phyloP scores from a whole-genome alignment of 2,888 invertebrate genomes.

The Orgyia antiqua region DNA sequence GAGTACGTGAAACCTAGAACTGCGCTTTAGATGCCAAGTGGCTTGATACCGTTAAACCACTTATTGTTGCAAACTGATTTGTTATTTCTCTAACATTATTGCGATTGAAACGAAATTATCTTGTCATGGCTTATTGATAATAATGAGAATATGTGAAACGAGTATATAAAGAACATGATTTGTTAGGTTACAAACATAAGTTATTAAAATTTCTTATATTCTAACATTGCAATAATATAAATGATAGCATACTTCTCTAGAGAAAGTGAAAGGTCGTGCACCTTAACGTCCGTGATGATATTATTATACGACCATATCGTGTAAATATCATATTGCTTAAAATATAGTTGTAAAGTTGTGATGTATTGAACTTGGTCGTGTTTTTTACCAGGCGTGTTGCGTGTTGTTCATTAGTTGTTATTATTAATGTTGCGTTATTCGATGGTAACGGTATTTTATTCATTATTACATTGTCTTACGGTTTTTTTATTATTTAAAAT shows the following conservation, averaged over 20 bases:
- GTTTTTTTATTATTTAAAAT: too few relatives aligned
- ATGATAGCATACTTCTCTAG: slow-evolving; percentile 39
- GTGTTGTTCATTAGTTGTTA: slow-evolving; percentile 33
- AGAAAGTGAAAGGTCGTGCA: slow-evolving; percentile 65
- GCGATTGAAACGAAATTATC: too few relatives aligned
- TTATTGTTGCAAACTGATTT: too few relatives aligned
- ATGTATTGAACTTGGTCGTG: slow-evolving; percentile 24
- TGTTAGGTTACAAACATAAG: too few relatives aligned
- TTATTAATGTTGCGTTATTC: slow-evolving; percentile 27
- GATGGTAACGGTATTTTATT: slow-evolving; percentile 32
- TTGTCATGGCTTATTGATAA: too few relatives aligned
- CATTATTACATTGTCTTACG: slow-evolving; percentile 24
- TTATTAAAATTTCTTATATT: too few relatives aligned
- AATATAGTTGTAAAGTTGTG: slow-evolving; percentile 11
- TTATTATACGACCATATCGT: slow-evolving; percentile 30
- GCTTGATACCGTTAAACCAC: too few relatives aligned
- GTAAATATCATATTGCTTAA: slow-evolving; percentile 15
- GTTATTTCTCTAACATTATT: too few relatives aligned
- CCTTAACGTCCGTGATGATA: slow-evolving; percentile 30
- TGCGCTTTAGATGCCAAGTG: too few relatives aligned
- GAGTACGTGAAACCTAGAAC: too few relatives aligned
- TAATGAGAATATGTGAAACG: too few relatives aligned
- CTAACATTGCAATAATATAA: slow-evolving; percentile 2
- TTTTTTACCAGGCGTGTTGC: slow-evolving; percentile 34
- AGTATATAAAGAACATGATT: too few relatives aligned